Evolutionary conservation across 2,113 vertebrate genomes (phyloP).

Genomic region (Rutilus rutilus): DNA sequence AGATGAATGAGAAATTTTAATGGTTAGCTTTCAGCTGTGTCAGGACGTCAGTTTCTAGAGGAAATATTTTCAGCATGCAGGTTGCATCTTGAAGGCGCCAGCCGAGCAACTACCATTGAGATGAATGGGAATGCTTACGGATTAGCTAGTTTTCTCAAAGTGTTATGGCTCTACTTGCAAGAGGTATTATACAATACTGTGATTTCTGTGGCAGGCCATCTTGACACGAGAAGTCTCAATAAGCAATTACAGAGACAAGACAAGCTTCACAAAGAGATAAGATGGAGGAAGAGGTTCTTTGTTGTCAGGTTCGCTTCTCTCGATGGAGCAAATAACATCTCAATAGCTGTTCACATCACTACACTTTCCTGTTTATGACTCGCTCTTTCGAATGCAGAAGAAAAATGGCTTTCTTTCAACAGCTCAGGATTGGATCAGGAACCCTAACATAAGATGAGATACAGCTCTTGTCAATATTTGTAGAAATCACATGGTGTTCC

Average conservation of each 20-base stretch:
- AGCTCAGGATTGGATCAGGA: not conserved
- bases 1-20: too few species aligned
- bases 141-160: not conserved
- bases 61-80: not conserved
- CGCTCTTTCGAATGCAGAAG: not conserved
- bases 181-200: not conserved
- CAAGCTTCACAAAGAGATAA: slow-evolving; percentile 37
- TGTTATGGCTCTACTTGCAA: not conserved
- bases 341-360: slow-evolving; percentile 16
- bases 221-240: slow-evolving; percentile 20
- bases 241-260: slow-evolving; percentile 42
- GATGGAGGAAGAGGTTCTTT: not conserved
- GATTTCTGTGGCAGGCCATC: not conserved
- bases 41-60: too few species aligned
- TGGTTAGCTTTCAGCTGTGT: too few species aligned
- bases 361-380: not conserved
- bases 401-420: slow-evolving; percentile 10
- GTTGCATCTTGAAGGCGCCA: not conserved
- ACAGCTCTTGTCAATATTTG: slow-evolving; percentile 7
- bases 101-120: not conserved
- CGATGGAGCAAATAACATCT: slow-evolving; percentile 21
- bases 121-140: not conserved
- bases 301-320: slow-evolving; percentile 40
- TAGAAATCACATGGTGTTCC: not conserved
- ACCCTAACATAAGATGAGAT: not conserved